These are phyloP conservation scores for Buathra laborator DNA, from an alignment of 2,888 invertebrate species.

Conservation along the genomic window DNA sequence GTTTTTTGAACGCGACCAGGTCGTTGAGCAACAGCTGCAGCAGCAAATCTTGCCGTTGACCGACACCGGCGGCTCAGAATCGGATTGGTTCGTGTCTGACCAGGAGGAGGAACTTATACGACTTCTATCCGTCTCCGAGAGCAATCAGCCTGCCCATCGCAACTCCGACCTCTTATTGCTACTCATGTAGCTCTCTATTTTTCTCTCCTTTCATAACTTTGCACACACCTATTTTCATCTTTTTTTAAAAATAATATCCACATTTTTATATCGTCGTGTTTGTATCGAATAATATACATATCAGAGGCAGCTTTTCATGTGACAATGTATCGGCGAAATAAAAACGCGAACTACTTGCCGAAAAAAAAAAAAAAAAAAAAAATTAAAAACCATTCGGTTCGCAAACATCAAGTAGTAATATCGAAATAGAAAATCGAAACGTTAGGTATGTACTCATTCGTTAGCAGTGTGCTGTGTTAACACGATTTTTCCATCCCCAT, in stretches of 20 bases:
- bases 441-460: slow-evolving; percentile 73
- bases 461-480: slow-evolving; percentile 64
- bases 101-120: slow-evolving; percentile 92
- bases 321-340: slow-evolving; percentile 33
- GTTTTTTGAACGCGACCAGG: slow-evolving; percentile 73
- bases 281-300: slow-evolving; percentile 33
- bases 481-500: slow-evolving; percentile 33
- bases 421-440: slow-evolving; percentile 41
- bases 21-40: slow-evolving; percentile 82
- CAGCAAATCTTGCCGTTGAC: slow-evolving; percentile 81
- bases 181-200: slow-evolving; percentile 77
- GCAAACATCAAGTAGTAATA: slow-evolving; percentile 21
- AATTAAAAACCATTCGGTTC: background rate
- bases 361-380: slow-evolving; percentile 5
- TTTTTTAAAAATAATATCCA: slow-evolving; percentile 9
- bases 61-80: slow-evolving; percentile 88
- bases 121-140: slow-evolving; percentile 88
- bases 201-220: slow-evolving; percentile 7
- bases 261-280: slow-evolving; percentile 23
- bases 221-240: slow-evolving; percentile 9
- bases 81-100: slow-evolving; percentile 92
- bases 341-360: slow-evolving; percentile 12
- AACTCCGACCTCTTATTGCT: slow-evolving; percentile 81
- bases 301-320: slow-evolving; percentile 21
- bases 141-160: slow-evolving; percentile 80